Percentiles rank a stretch among this genome's conserved stretches.
phyloP scores from a whole-genome alignment of 1,140 invertebrate genomes.

The Drosophila watanabei region DNA sequence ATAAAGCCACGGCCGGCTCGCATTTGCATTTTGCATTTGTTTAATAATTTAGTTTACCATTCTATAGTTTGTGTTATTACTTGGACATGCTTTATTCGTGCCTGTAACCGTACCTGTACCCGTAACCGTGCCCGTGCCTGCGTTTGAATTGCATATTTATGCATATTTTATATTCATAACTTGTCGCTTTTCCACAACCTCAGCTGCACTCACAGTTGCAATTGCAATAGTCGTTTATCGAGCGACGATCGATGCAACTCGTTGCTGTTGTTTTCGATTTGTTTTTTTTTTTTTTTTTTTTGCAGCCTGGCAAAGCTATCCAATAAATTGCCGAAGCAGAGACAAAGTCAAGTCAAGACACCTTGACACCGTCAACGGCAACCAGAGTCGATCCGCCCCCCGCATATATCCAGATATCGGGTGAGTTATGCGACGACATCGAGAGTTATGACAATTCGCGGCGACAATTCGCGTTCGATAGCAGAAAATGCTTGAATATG shows the following conservation, averaged over 20 bases:
- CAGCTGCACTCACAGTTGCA: conserved; percentile 36
- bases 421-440: conserved; percentile 62
- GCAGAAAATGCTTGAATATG: conserved; percentile 54
- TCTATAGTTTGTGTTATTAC: conserved; percentile 73
- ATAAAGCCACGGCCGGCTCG: conserved; percentile 48
- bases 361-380: conserved; percentile 61
- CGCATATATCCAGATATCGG: conserved; percentile 21
- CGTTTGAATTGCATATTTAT: conserved; percentile 71
- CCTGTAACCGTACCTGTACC: too few relatives aligned
- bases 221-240: conserved; percentile 65
- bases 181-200: conserved; percentile 64
- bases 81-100: conserved; percentile 79
- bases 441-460: conserved; percentile 79
- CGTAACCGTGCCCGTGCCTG: conserved; percentile 45
- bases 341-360: conserved; percentile 60
- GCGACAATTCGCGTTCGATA: conserved; percentile 50
- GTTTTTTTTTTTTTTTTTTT: background rate
- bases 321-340: conserved; percentile 74
- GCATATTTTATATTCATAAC: conserved; percentile 84
- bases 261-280: conserved; percentile 24
- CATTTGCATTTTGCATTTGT: conserved; percentile 70
- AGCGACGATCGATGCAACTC: conserved; percentile 71
- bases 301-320: conserved; percentile 18
- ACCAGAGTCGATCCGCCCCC: background rate
- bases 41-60: conserved; percentile 78